Conservation (phyloP, 2,113 vertebrate genomes). For the Istiophorus platypterus region DNA sequence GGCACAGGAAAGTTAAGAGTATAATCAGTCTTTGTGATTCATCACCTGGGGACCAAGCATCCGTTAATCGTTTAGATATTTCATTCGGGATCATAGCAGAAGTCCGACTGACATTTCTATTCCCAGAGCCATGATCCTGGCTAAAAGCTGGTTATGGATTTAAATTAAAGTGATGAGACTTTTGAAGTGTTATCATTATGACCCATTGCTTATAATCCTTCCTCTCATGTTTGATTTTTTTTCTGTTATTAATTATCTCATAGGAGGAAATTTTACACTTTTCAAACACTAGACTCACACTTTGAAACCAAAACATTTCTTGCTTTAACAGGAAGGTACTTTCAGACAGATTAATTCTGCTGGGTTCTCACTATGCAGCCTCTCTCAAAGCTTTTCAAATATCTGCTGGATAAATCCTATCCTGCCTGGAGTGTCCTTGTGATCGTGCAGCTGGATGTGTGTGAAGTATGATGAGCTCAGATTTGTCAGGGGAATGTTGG, state of each 20-base stretch:
- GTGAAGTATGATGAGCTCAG: constrained; percentile 60
- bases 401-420: constrained; percentile 29
- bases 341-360: not conserved
- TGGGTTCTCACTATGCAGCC: constrained; percentile 3
- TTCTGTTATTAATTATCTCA: not conserved
- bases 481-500: constrained; percentile 66
- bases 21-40: not conserved
- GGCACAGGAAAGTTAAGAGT: too few species aligned
- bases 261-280: not conserved
- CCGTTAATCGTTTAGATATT: not conserved
- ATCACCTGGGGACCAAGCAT: not conserved
- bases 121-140: not conserved
- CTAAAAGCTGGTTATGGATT: not conserved
- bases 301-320: not conserved
- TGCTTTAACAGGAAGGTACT: not conserved
- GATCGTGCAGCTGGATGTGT: constrained; percentile 60
- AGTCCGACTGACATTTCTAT: too few species aligned
- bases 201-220: not conserved
- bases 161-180: constrained; percentile 6
- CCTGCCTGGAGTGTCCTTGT: constrained; percentile 29
- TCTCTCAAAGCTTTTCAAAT: not conserved
- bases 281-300: not conserved
- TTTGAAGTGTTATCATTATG: not conserved
- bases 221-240: not conserved
- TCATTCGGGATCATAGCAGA: not conserved